These are phyloP conservation scores for Folsomia candida DNA, from an alignment of 2,888 invertebrate genomes.

Conservation along the genomic window DNA sequence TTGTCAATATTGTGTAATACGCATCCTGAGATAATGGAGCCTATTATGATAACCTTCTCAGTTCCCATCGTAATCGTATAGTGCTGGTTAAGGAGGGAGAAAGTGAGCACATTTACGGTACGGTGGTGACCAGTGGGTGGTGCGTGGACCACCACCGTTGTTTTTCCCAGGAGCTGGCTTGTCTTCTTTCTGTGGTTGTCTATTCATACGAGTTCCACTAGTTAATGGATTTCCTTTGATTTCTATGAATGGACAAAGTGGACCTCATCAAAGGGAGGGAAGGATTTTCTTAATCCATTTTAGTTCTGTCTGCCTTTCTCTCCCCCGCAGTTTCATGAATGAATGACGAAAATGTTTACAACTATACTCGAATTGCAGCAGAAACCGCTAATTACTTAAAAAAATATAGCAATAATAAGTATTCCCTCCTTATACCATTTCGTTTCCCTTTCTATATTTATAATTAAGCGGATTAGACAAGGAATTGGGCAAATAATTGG, in stretches of 20 bases:
- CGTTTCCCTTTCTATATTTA: too few relatives aligned
- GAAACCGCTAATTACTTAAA: background rate
- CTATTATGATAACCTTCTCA: too few relatives aligned
- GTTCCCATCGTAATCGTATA: too few relatives aligned
- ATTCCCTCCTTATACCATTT: too few relatives aligned
- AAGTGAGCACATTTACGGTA: too few relatives aligned
- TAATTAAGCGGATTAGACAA: too few relatives aligned
- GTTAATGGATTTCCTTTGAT: background rate
- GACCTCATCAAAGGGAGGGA: background rate
- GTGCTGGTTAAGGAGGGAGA: too few relatives aligned
- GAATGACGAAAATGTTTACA: background rate
- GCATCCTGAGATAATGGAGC: too few relatives aligned
- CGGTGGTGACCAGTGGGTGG: background rate
- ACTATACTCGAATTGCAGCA: background rate
- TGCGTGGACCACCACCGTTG: background rate
- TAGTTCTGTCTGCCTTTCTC: background rate
- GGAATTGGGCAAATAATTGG: too few relatives aligned
- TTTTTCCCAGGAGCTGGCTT: background rate
- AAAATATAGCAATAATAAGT: too few relatives aligned
- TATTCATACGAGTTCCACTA: background rate
- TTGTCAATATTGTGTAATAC: too few relatives aligned
- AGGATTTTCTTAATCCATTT: background rate
- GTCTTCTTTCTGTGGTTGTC: background rate
- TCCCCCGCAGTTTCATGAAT: too few relatives aligned
- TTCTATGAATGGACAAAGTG: constrained; percentile 2